These are phyloP conservation scores for Eristalis pertinax DNA, from an alignment of 2,888 invertebrate genomes.

Conservation along the genomic window DNA sequence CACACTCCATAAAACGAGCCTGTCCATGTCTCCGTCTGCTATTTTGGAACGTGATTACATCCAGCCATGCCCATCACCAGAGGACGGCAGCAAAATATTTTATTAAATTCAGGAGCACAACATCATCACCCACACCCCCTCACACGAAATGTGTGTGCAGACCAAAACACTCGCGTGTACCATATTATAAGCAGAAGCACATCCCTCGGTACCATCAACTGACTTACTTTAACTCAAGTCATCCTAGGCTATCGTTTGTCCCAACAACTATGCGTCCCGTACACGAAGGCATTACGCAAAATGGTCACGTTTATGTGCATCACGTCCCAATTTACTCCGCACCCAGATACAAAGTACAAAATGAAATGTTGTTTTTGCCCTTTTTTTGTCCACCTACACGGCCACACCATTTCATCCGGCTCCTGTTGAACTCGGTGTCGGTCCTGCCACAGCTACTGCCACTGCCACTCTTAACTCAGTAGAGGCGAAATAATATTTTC, in stretches of 20 bases:
- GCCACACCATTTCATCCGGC: not conserved
- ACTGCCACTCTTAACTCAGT: not conserved
- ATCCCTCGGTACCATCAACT: slow-evolving; percentile 7
- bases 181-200: slow-evolving; percentile 4
- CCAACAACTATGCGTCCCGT: slow-evolving; percentile 30
- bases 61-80: slow-evolving; percentile 20
- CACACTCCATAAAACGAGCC: slow-evolving; percentile 30
- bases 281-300: slow-evolving; percentile 60
- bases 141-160: slow-evolving; percentile 5
- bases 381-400: not conserved
- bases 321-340: slow-evolving; percentile 68
- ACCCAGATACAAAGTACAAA: slow-evolving; percentile 57
- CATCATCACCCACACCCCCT: not conserved
- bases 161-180: not conserved
- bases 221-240: slow-evolving; percentile 2
- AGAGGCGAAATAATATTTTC: slow-evolving; percentile 8
- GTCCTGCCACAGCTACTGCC: slow-evolving; percentile 3
- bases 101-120: slow-evolving; percentile 58
- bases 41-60: slow-evolving; percentile 35
- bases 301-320: slow-evolving; percentile 71
- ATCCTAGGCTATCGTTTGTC: slow-evolving; percentile 5
- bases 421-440: slow-evolving; percentile 6
- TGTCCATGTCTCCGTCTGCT: not conserved
- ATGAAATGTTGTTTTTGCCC: slow-evolving; percentile 46
- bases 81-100: slow-evolving; percentile 32